A percentile compares a stretch with the other conserved stretches of the same genome.
Evolutionary conservation across 2,797 vertebrate genomes (phyloP).

Genomic region (Myoxocephalus aenaeus): DNA sequence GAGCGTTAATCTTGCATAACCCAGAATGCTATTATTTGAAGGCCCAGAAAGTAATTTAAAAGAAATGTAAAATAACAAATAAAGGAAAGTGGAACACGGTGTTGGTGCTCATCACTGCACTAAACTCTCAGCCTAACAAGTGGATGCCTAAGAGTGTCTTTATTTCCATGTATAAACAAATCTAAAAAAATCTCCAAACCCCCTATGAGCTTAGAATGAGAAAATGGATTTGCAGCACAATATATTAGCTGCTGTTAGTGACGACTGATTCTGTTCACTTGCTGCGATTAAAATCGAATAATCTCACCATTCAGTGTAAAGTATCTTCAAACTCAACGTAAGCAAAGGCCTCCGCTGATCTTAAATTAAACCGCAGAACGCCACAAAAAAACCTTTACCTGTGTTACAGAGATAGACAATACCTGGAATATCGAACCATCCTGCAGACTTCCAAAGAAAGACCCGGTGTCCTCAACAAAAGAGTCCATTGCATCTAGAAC

Average conservation of each 20-base stretch:
- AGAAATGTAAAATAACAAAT: neutral
- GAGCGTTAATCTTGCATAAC: neutral
- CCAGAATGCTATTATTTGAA: neutral
- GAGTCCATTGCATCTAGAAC: conserved; percentile 78
- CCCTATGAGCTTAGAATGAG: neutral
- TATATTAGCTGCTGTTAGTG: too few species aligned
- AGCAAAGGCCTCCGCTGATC: neutral
- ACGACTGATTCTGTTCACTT: neutral
- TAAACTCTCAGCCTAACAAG: neutral
- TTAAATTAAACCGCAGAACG: neutral
- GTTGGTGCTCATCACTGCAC: neutral
- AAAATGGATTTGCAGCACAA: neutral
- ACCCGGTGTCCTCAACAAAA: conserved; percentile 70
- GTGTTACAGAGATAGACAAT: neutral
- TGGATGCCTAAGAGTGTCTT: neutral
- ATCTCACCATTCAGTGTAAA: neutral
- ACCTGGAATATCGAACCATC: conserved; percentile 76
- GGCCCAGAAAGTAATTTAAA: neutral
- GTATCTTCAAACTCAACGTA: neutral
- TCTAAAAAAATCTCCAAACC: too few species aligned
- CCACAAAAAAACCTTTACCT: neutral
- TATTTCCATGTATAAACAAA: neutral
- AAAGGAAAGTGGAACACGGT: neutral
- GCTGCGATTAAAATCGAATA: neutral
- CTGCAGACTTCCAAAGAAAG: conserved; percentile 67